A percentile compares a stretch with the other conserved stretches of the same genome.
Conservation (phyloP, 2,113 vertebrate species). For the Ardeotis arabs region DNA sequence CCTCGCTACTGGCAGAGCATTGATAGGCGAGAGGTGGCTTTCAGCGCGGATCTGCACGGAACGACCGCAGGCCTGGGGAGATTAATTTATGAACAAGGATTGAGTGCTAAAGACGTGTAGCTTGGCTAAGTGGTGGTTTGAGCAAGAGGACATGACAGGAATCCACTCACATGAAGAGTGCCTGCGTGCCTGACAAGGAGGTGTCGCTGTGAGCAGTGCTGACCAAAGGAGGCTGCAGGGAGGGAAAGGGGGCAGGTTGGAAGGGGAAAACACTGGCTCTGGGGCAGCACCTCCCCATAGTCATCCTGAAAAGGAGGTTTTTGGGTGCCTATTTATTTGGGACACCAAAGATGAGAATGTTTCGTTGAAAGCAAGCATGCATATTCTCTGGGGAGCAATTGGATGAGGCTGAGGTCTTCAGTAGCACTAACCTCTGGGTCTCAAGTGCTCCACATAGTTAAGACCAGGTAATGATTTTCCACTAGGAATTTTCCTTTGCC, state of each 20-base stretch:
- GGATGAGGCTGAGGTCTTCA: neutral
- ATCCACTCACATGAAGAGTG: neutral
- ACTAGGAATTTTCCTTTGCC: neutral
- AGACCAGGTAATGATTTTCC: neutral
- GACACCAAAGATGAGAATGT: neutral
- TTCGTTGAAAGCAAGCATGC: neutral
- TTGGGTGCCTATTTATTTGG: neutral
- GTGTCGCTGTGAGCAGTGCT: neutral
- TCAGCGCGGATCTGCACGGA: neutral
- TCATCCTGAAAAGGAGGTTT: neutral
- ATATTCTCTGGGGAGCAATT: neutral
- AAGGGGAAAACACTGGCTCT: neutral
- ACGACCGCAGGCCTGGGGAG: neutral
- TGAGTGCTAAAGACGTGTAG: constrained; percentile 48
- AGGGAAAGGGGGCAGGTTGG: neutral
- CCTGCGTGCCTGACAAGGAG: neutral
- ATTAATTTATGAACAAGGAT: constrained; percentile 43
- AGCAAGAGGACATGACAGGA: neutral
- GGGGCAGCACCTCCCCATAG: neutral
- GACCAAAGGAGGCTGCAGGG: neutral
- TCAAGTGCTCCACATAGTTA: neutral
- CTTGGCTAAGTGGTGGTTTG: constrained; percentile 9
- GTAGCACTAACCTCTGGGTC: neutral
- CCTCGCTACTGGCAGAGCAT: neutral
- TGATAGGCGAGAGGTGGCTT: neutral